These are phyloP conservation scores for Drosophila helvetica DNA, from an alignment of 2,888 invertebrate species.

Conservation along the genomic window DNA sequence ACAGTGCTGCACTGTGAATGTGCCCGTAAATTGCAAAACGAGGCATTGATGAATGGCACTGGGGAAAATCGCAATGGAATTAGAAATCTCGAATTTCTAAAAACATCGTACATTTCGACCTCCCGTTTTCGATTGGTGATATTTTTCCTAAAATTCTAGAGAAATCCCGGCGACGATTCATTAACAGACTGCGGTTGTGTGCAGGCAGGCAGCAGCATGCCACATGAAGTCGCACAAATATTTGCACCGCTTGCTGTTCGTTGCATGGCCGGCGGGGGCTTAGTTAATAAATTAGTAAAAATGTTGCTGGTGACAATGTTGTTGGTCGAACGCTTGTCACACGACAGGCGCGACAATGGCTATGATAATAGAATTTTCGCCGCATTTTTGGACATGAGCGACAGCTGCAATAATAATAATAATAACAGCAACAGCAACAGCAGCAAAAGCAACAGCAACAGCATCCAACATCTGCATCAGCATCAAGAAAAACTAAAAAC, in stretches of 20 bases:
- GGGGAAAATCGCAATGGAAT: conserved; percentile 1
- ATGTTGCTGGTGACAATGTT: conserved; percentile 48
- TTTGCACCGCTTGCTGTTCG: conserved; percentile 47
- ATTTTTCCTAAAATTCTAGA: not conserved
- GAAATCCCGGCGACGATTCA: conserved; percentile 4
- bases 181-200: conserved; percentile 9
- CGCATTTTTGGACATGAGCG: conserved; percentile 45
- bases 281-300: conserved; percentile 76
- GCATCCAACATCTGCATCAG: conserved; percentile 23
- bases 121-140: not conserved
- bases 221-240: conserved; percentile 53
- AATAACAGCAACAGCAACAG: conserved; percentile 15
- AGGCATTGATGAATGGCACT: conserved; percentile 18
- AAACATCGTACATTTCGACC: not conserved
- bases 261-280: conserved; percentile 48
- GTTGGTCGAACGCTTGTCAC: conserved; percentile 36
- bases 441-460: not conserved
- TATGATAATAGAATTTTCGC: conserved; percentile 60
- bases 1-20: conserved; percentile 8
- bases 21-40: conserved; percentile 30
- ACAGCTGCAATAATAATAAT: conserved; percentile 65
- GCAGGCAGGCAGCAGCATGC: not conserved
- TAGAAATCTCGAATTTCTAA: conserved; percentile 34
- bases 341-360: conserved; percentile 39
- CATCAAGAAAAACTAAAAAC: conserved; percentile 42